Percentiles rank a stretch among this genome's conserved stretches.
Conservation (phyloP, 2,113 vertebrate genomes). For the Nycticebus coucang region DNA sequence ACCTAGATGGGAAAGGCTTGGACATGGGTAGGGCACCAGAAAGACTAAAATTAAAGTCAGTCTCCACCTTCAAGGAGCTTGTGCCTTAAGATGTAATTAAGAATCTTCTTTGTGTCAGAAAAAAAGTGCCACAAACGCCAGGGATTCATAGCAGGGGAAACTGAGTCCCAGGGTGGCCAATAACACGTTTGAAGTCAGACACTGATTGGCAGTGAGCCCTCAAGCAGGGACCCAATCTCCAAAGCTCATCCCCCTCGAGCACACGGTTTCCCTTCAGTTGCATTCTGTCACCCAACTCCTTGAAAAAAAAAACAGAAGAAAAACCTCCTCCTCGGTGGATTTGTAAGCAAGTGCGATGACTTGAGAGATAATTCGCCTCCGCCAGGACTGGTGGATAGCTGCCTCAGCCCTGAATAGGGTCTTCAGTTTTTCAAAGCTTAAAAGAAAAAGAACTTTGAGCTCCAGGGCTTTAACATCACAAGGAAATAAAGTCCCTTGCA, state of each 20-base stretch:
- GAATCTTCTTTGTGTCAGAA: neutral
- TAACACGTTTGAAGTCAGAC: neutral
- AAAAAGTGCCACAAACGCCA: neutral
- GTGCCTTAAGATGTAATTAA: neutral
- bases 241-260: neutral
- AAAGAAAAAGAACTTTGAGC: constrained; percentile 57
- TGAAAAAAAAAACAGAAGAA: neutral
- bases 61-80: neutral
- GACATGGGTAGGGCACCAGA: too few species aligned
- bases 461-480: constrained; percentile 42
- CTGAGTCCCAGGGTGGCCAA: neutral
- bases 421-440: constrained; percentile 47
- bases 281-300: neutral
- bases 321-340: constrained; percentile 36
- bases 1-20: neutral
- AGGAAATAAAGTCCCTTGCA: constrained; percentile 79
- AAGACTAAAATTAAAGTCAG: neutral
- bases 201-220: neutral
- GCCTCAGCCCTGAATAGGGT: neutral
- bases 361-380: neutral
- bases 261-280: rapidly evolving
- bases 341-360: constrained; percentile 61
- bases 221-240: rapidly evolving
- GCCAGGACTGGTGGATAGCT: constrained; percentile 33
- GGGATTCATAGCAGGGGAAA: neutral